These are phyloP conservation scores for Jordanella pulchra DNA, from an alignment of 2,797 vertebrate species.

Conservation along the genomic window DNA sequence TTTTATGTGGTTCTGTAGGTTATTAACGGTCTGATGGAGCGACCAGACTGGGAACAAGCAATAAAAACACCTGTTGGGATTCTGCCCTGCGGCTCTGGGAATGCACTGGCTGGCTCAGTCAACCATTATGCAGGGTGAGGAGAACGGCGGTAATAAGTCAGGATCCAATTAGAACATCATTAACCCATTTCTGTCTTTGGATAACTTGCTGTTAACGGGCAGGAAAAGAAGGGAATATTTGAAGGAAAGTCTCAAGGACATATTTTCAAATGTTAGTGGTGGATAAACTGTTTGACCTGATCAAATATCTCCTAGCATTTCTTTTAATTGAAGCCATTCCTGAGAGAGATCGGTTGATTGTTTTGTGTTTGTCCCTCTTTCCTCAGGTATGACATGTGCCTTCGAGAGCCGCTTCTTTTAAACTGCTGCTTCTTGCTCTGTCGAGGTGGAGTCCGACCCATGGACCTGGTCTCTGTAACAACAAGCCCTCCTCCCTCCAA, in stretches of 20 bases:
- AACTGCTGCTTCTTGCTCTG: constrained; percentile 92
- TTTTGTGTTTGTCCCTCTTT: constrained; percentile 13
- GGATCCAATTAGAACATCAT: background rate
- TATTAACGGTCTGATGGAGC: constrained; percentile 90
- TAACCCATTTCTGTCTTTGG: background rate
- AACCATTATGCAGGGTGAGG: constrained; percentile 88
- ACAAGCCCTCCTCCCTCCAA: constrained; percentile 78
- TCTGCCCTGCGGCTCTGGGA: constrained; percentile 92
- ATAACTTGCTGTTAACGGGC: background rate
- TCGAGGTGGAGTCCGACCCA: constrained; percentile 83
- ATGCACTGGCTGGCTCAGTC: constrained; percentile 88
- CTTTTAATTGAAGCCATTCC: background rate
- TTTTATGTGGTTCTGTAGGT: constrained; percentile 75
- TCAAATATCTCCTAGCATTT: background rate
- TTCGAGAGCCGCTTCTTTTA: constrained; percentile 89
- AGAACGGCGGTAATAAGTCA: background rate
- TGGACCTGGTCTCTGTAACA: constrained; percentile 92
- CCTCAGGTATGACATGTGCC: constrained; percentile 87
- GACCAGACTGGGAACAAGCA: constrained; percentile 90
- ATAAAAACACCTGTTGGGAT: constrained; percentile 90
- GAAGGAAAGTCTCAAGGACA: background rate
- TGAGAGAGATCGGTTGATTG: background rate
- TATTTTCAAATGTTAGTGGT: background rate
- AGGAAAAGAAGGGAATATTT: background rate
- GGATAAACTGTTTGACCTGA: background rate